These are phyloP conservation scores for Hyaena hyaena DNA, from an alignment of 2,113 vertebrate species.

Conservation along the genomic window DNA sequence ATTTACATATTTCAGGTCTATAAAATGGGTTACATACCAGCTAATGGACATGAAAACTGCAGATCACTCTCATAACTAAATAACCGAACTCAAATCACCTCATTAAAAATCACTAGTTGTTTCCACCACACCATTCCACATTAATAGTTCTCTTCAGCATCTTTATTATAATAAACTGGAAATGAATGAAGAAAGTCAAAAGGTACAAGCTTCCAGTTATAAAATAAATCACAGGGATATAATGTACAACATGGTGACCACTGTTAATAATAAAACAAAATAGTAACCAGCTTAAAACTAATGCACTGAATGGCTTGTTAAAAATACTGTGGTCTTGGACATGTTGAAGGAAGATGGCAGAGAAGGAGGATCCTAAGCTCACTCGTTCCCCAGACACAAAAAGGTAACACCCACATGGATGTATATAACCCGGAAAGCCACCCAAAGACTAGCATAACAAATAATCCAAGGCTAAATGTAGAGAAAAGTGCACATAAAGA, in stretches of 20 bases:
- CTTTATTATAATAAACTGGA: neutral
- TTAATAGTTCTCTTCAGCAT: neutral
- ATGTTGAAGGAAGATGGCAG: neutral
- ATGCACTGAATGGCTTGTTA: neutral
- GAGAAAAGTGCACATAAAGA: neutral
- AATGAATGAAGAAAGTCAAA: neutral
- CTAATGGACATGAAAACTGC: neutral
- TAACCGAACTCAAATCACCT: neutral
- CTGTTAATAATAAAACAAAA: neutral
- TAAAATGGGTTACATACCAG: neutral
- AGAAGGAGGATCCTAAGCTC: neutral
- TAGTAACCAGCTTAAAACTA: neutral
- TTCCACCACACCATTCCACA: neutral
- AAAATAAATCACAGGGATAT: neutral
- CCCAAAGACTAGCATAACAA: neutral
- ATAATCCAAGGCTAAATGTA: neutral
- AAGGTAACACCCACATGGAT: neutral
- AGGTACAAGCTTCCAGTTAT: neutral
- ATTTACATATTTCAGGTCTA: neutral
- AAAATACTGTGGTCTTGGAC: neutral
- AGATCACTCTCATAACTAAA: neutral
- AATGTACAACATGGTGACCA: neutral
- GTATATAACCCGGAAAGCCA: neutral
- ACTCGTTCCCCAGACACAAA: neutral
- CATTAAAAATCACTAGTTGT: neutral